phyloP scores from a whole-genome alignment of 2,797 vertebrate species.

The Meriones psammophilus region DNA sequence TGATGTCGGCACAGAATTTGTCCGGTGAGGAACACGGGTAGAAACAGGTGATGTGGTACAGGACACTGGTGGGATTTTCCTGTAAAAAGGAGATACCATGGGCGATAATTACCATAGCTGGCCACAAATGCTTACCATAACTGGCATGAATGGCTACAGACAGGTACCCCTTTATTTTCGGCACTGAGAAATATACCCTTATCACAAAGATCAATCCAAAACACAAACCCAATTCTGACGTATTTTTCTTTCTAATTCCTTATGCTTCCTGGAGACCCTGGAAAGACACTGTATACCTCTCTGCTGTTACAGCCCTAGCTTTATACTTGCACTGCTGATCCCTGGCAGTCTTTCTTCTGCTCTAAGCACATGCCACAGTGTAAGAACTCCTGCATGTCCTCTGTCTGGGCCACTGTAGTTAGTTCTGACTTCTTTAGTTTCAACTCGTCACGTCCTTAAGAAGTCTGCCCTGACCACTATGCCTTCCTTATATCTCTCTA shows the following conservation, averaged over 20 bases:
- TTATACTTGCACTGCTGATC: accelerated
- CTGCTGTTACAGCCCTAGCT: background rate
- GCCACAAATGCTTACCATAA: accelerated
- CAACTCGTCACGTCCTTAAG: background rate
- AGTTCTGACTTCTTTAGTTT: background rate
- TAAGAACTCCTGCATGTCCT: background rate
- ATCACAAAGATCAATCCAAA: background rate
- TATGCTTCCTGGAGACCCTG: background rate
- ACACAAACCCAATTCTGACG: background rate
- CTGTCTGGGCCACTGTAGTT: background rate
- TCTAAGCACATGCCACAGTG: background rate
- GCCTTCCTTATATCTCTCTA: background rate
- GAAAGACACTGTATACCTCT: accelerated
- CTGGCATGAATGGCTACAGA: accelerated
- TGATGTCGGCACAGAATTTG: conserved; percentile 90
- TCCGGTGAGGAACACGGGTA: conserved; percentile 92
- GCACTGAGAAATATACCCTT: too few relatives aligned
- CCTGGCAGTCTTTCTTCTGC: accelerated
- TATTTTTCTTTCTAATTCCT: background rate
- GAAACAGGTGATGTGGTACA: conserved; percentile 90
- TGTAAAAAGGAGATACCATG: conserved; percentile 81
- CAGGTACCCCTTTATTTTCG: too few relatives aligned
- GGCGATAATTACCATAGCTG: accelerated
- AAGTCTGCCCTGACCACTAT: background rate
- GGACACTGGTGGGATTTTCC: conserved; percentile 97